phyloP scores from a whole-genome alignment of 2,797 vertebrate genomes.

The Enteromius paludinosus region DNA sequence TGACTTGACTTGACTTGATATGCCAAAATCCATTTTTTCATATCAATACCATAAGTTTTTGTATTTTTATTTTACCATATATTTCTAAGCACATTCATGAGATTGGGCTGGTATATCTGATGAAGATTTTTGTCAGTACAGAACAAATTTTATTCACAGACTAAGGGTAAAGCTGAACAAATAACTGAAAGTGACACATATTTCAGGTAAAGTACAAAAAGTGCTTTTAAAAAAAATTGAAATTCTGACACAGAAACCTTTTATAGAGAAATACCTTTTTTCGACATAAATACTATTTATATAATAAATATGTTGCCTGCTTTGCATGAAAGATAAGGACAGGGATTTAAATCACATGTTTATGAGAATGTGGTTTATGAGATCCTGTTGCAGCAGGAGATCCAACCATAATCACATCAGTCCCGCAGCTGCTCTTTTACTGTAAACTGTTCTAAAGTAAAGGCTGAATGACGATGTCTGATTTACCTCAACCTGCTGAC shows the following conservation, averaged over 20 bases:
- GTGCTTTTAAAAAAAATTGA: background rate
- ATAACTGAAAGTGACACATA: background rate
- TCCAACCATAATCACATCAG: constrained; percentile 8
- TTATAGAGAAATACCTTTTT: too few species aligned
- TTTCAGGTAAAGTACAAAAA: background rate
- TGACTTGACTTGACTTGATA: too few species aligned
- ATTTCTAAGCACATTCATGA: too few species aligned
- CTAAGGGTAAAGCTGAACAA: background rate
- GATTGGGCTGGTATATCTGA: background rate
- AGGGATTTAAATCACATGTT: constrained; percentile 19
- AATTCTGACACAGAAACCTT: background rate
- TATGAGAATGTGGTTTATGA: constrained; percentile 8
- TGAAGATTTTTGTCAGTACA: too few species aligned
- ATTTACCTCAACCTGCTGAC: background rate
- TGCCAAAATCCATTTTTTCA: too few species aligned
- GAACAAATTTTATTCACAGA: background rate
- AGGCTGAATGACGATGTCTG: background rate
- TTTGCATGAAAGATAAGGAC: background rate
- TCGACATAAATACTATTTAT: background rate
- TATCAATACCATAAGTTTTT: too few species aligned
- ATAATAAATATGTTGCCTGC: background rate
- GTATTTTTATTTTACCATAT: too few species aligned
- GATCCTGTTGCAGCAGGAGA: constrained; percentile 14
- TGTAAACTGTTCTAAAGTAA: background rate
- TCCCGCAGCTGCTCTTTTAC: background rate